A percentile compares a stretch with the other conserved stretches of the same genome.
Conservation (phyloP, 2,888 invertebrate species). For the Eustalomyia histrio region DNA sequence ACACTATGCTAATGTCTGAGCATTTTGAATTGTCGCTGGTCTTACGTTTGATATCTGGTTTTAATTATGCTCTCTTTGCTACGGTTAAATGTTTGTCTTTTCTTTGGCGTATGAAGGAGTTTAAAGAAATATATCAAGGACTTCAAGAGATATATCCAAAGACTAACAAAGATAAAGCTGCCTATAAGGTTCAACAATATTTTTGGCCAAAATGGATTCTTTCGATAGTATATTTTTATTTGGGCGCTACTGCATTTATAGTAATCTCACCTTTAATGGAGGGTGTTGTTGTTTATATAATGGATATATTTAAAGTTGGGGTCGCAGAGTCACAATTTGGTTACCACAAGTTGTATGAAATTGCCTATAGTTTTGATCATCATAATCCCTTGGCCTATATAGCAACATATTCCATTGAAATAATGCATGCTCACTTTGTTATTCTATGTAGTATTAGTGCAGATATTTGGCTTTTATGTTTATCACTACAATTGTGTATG, state of each 20-base stretch:
- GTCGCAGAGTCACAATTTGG: slow-evolving; percentile 40
- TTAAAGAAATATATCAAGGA: background rate
- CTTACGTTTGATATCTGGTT: slow-evolving; percentile 41
- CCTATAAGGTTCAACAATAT: slow-evolving; percentile 46
- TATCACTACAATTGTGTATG: slow-evolving; percentile 72
- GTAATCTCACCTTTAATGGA: slow-evolving; percentile 49
- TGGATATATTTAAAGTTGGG: slow-evolving; percentile 27
- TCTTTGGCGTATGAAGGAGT: slow-evolving; percentile 3
- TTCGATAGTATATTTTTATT: slow-evolving; percentile 49
- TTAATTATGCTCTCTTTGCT: slow-evolving; percentile 45
- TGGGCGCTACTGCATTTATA: slow-evolving; percentile 47
- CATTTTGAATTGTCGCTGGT: slow-evolving; percentile 19
- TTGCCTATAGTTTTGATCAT: slow-evolving; percentile 62
- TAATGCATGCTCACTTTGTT: slow-evolving; percentile 63
- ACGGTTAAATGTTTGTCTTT: slow-evolving; percentile 36
- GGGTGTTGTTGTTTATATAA: slow-evolving; percentile 40
- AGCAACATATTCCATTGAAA: slow-evolving; percentile 63
- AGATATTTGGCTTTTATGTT: slow-evolving; percentile 70
- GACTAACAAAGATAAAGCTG: slow-evolving; percentile 36
- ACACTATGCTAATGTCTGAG: background rate
- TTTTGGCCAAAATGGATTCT: slow-evolving; percentile 55
- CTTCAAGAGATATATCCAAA: slow-evolving; percentile 56
- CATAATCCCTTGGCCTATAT: slow-evolving; percentile 40
- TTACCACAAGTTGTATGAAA: slow-evolving; percentile 58
- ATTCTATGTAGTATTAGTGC: slow-evolving; percentile 38